Percentiles rank a stretch among this genome's conserved stretches.
Evolutionary conservation across 1,140 invertebrate genomes (phyloP).

Genomic region (Trissolcus basalis): DNA sequence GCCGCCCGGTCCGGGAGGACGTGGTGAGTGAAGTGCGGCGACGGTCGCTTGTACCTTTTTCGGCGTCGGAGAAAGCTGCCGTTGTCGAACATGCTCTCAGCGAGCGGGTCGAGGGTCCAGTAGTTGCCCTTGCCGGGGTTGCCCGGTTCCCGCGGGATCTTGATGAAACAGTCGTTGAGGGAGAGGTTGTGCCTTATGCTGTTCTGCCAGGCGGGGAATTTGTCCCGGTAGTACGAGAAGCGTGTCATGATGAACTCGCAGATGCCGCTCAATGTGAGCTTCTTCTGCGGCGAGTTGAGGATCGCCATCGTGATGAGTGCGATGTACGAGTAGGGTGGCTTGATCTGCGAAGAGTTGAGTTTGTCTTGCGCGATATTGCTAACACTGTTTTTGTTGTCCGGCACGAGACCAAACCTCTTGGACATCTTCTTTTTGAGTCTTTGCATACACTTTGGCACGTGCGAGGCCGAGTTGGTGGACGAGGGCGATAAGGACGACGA

Average conservation of each 20-base stretch:
- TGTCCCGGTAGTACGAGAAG: constrained; percentile 96
- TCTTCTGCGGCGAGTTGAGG: constrained; percentile 96
- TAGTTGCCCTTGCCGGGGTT: constrained; percentile 99
- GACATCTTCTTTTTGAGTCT: constrained; percentile 66
- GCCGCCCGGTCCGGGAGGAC: constrained; percentile 74
- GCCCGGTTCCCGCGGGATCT: constrained; percentile 97
- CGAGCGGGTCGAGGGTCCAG: constrained; percentile 97
- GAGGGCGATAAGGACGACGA: constrained; percentile 66
- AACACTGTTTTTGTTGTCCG: constrained; percentile 53
- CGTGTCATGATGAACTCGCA: constrained; percentile 99
- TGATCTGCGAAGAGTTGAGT: constrained; percentile 81
- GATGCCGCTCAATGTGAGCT: constrained; percentile 96
- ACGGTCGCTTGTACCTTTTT: constrained; percentile 95
- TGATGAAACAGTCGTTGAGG: constrained; percentile 99
- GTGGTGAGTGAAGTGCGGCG: constrained; percentile 76
- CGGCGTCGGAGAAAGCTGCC: constrained; percentile 95
- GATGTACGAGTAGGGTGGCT: constrained; percentile 98
- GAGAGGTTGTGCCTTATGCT: constrained; percentile 98
- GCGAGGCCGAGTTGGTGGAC: constrained; percentile 58
- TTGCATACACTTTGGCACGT: constrained; percentile 32
- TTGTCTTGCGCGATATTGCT: constrained; percentile 64
- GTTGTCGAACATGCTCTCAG: constrained; percentile 99
- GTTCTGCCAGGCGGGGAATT: constrained; percentile 97
- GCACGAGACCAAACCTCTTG: constrained; percentile 60
- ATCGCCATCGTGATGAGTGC: constrained; percentile 99